These are phyloP conservation scores for Lutjanus erythropterus DNA, from an alignment of 2,113 vertebrate genomes.

Conservation along the genomic window DNA sequence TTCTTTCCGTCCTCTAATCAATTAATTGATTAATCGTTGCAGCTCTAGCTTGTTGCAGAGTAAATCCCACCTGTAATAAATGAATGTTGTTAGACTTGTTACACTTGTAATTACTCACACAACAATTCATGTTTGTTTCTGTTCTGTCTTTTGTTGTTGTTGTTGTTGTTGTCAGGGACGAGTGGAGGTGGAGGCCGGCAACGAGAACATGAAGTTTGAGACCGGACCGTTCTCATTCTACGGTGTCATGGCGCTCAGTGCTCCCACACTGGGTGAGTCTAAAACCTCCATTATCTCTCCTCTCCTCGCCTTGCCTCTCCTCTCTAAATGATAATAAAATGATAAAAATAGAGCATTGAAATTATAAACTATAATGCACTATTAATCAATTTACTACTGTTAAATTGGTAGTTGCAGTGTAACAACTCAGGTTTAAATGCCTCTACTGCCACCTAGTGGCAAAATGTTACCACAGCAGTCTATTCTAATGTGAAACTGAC, in stretches of 20 bases:
- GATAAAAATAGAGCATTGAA: too few species aligned
- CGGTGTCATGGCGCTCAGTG: slow-evolving; percentile 91
- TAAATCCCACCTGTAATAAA: neutral
- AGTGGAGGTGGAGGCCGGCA: slow-evolving; percentile 96
- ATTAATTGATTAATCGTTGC: too few species aligned
- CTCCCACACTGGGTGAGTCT: slow-evolving; percentile 75
- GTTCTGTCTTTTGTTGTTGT: slow-evolving; percentile 7
- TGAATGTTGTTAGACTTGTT: neutral
- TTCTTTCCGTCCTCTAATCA: too few species aligned
- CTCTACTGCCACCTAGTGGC: slow-evolving; percentile 47
- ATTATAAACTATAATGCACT: too few species aligned
- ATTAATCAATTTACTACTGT: neutral
- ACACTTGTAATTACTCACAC: neutral
- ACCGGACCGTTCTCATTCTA: slow-evolving; percentile 95
- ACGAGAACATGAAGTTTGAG: slow-evolving; percentile 99
- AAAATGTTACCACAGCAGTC: neutral
- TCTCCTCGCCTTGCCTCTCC: neutral
- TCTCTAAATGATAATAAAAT: too few species aligned
- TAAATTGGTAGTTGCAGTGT: neutral
- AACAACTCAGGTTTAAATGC: neutral
- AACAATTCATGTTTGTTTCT: neutral
- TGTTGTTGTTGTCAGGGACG: slow-evolving; percentile 92
- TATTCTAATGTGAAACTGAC: neutral
- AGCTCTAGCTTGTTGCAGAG: neutral
- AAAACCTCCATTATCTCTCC: neutral